Conservation (phyloP, 2,797 vertebrate species). For the Sebastolobus alascanus region DNA sequence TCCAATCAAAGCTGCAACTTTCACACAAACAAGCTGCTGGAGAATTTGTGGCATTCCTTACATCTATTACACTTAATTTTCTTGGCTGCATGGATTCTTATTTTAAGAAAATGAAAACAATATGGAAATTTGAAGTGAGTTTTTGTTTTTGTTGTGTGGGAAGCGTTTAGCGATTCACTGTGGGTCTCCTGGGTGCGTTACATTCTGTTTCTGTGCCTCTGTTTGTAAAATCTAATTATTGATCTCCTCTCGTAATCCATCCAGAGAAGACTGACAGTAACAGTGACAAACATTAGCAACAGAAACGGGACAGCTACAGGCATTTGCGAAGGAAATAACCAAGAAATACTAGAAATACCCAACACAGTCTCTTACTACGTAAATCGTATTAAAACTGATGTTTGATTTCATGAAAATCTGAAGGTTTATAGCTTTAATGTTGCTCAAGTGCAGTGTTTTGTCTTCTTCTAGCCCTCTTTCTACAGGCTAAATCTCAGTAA, state of each 20-base stretch:
- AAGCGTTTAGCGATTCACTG: constrained; percentile 8
- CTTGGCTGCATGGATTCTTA: background rate
- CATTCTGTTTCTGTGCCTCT: background rate
- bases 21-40: background rate
- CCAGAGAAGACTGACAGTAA: background rate
- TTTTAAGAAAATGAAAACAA: constrained; percentile 5
- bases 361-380: too few species aligned
- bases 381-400: too few species aligned
- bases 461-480: background rate
- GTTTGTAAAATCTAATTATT: background rate
- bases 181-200: background rate
- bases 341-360: too few species aligned
- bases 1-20: background rate
- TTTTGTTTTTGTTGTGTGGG: constrained; percentile 8
- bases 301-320: background rate
- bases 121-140: background rate
- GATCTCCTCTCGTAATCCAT: constrained; percentile 3
- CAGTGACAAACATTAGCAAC: background rate
- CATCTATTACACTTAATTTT: background rate
- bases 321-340: background rate
- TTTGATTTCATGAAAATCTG: background rate
- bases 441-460: background rate
- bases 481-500: background rate
- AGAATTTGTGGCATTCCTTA: background rate
- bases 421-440: background rate